Conservation (phyloP, 2,888 invertebrate genomes). For the Hoplodrina blanda region DNA sequence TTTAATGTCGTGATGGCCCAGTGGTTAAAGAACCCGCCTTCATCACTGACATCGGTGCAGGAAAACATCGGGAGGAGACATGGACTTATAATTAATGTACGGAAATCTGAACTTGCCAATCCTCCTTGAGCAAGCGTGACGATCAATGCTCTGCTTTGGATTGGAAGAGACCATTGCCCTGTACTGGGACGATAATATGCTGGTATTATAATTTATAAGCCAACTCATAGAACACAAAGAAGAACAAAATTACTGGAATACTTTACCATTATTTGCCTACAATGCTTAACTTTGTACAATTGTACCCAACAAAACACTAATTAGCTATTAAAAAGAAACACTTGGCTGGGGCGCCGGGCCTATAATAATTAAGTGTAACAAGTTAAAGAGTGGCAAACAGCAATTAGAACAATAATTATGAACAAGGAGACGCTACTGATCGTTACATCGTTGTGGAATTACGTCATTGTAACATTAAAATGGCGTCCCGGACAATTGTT, state of each 20-base stretch:
- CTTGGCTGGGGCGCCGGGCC: conserved; percentile 29
- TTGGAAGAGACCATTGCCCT: too few species aligned
- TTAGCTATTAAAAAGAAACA: conserved; percentile 34
- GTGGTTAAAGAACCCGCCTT: too few species aligned
- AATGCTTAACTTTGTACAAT: conserved; percentile 27
- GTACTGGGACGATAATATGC: too few species aligned
- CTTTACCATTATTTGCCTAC: conserved; percentile 22
- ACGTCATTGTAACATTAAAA: conserved; percentile 52
- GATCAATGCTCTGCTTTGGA: too few species aligned
- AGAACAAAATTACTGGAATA: conserved; percentile 5
- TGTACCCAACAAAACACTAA: conserved; percentile 38
- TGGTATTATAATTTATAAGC: background rate
- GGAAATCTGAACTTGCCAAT: too few species aligned
- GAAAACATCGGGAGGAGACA: too few species aligned
- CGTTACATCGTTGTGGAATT: conserved; percentile 45
- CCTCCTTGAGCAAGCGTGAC: too few species aligned
- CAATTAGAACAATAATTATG: conserved; percentile 59
- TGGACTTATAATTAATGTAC: too few species aligned
- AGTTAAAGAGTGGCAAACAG: conserved; percentile 54
- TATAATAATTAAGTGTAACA: conserved; percentile 61
- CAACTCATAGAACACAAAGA: conserved; percentile 18
- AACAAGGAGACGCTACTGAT: conserved; percentile 52
- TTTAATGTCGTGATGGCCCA: too few species aligned
- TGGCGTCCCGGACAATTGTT: conserved; percentile 55
- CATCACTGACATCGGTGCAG: too few species aligned